Base-by-base conservation (phyloP, 37 sponge, comb jelly and placozoan species). In the Amphimedon queenslandica region DNA sequence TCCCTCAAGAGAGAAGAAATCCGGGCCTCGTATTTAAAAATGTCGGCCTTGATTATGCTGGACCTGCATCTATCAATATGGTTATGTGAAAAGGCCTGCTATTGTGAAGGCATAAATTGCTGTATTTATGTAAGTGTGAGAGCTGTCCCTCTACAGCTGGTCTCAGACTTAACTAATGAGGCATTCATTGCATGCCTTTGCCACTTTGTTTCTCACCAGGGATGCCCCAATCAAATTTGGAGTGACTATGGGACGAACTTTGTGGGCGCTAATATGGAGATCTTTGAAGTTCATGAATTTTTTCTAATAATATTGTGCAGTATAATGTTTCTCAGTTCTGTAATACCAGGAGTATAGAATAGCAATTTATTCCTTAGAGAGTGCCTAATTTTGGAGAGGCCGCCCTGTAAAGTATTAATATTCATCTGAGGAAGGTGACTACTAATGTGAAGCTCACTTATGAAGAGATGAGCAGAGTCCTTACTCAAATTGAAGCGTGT, bases 41-140 rank as follows among this genome's bases (percentile, higher is more conserved):
- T 5, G 73, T 71, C 8, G 73, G 73, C 18, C 66, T 80, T 3
- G 81, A 79, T 37, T 80, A 80, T 65, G 81, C 73, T 4, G 73
- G 81, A 18, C 81, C 81, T 34, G 34, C 72, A 13, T 40, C 33
- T 3, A 30, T 72, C 73, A 82, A 82, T 33, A 43, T 73, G 33
- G 75, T 74, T 43, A 6, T 32, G 72, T 71, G 21, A 58, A 69
- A 3, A 66, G 34, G 25, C 72, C 65, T 16, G 66, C 68, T 21
- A 51, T 38, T 1, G 68, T 74, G 25, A 73, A 71, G 34, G 33
- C 69, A 13, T 81, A 73, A 42, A 35, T 73, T 24, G 67, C 58
- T 55, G 81, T 80, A 21, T 80, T 80, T 36, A 58, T 73, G 57
- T 72, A 66, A 16, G 58, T 80, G 8, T 65, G 21, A 65, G 32